These are phyloP conservation scores for Spisula subtruncata DNA, from an alignment of 2,888 invertebrate species.

Conservation along the genomic window DNA sequence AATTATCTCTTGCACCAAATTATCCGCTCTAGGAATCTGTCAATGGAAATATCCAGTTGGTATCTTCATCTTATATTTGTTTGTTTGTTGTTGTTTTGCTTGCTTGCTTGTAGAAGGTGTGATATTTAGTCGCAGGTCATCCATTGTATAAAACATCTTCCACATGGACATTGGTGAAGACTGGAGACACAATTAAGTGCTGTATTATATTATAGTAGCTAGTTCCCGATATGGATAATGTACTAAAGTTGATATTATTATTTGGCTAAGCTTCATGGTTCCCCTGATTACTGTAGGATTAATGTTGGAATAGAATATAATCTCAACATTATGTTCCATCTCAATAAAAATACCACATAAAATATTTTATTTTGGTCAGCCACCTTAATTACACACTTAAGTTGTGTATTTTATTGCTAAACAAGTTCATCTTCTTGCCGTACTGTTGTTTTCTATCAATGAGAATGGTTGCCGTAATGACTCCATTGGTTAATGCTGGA, in stretches of 20 bases:
- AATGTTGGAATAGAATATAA: not conserved
- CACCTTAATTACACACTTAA: not conserved
- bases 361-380: not conserved
- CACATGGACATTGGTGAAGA: too few relatives aligned
- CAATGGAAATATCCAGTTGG: too few relatives aligned
- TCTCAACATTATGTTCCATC: not conserved
- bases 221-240: not conserved
- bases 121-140: too few relatives aligned
- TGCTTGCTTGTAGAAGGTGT: too few relatives aligned
- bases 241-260: not conserved
- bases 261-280: not conserved
- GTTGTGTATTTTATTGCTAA: not conserved
- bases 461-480: not conserved
- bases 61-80: too few relatives aligned
- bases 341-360: constrained; percentile 7
- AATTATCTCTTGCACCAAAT: too few relatives aligned
- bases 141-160: too few relatives aligned
- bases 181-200: not conserved
- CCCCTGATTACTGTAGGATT: constrained; percentile 12
- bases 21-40: too few relatives aligned
- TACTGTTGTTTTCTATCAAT: not conserved
- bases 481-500: not conserved
- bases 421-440: not conserved
- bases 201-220: not conserved
- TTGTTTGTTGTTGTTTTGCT: too few relatives aligned